Conservation (phyloP, 2,888 invertebrate genomes). For the Ephialtes manifestator region DNA sequence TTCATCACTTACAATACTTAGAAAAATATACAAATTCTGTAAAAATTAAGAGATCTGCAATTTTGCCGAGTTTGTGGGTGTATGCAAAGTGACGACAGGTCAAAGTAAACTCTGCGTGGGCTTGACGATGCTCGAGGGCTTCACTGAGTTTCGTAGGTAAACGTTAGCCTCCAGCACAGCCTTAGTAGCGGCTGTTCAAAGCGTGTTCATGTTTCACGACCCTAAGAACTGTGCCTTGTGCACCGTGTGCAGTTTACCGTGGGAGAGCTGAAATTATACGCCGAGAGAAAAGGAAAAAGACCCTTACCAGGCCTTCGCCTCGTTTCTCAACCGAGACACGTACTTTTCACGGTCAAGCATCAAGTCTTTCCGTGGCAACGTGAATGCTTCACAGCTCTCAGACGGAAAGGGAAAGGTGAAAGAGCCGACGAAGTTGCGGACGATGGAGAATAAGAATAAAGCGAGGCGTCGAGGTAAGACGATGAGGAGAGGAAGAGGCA, state of each 20-base stretch:
- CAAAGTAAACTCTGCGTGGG: background rate
- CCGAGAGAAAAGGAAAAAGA: background rate
- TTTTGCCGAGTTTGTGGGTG: background rate
- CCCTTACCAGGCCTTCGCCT: background rate
- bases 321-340: constrained; percentile 14
- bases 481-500: constrained; percentile 40
- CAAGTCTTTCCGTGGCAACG: constrained; percentile 21
- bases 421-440: constrained; percentile 31
- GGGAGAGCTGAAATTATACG: background rate
- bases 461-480: constrained; percentile 20
- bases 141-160: background rate
- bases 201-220: constrained; percentile 1
- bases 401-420: constrained; percentile 34
- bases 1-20: background rate
- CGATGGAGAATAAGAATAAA: constrained; percentile 53
- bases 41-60: background rate
- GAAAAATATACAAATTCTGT: background rate
- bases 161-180: background rate
- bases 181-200: background rate
- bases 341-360: constrained; percentile 48
- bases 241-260: background rate
- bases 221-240: background rate
- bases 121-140: background rate
- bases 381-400: background rate
- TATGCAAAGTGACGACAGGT: constrained; percentile 1